A percentile compares a stretch with the other conserved stretches of the same genome.
Conservation (phyloP, 2,797 vertebrate species). For the Enteromius treurensis region DNA sequence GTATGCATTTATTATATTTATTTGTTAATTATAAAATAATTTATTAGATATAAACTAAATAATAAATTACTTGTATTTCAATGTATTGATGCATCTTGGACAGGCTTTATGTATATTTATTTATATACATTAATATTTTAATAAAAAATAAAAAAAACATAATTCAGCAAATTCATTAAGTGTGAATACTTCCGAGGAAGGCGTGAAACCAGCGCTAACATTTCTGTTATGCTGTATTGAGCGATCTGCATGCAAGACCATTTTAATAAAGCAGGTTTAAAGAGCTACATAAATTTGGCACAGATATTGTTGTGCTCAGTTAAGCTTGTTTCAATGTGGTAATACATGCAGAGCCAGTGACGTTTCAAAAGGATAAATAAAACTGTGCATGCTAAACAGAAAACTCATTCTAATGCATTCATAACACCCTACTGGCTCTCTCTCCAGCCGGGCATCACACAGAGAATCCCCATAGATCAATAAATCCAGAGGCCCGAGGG, state of each 20-base stretch:
- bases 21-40: background rate
- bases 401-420: background rate
- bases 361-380: background rate
- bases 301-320: background rate
- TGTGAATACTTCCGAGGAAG: background rate
- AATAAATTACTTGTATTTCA: background rate
- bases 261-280: background rate
- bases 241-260: background rate
- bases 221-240: background rate
- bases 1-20: background rate
- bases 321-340: background rate
- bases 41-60: background rate
- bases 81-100: background rate
- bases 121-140: background rate
- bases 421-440: background rate
- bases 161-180: background rate
- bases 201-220: background rate
- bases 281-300: background rate
- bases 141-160: background rate
- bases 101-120: background rate
- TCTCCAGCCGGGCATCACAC: background rate
- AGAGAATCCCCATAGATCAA: background rate
- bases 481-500: slow-evolving; percentile 42
- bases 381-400: slow-evolving; percentile 1
- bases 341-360: background rate